Base-by-base conservation (phyloP, 2,888 invertebrate species). In the Mechanitis mazaeus region DNA sequence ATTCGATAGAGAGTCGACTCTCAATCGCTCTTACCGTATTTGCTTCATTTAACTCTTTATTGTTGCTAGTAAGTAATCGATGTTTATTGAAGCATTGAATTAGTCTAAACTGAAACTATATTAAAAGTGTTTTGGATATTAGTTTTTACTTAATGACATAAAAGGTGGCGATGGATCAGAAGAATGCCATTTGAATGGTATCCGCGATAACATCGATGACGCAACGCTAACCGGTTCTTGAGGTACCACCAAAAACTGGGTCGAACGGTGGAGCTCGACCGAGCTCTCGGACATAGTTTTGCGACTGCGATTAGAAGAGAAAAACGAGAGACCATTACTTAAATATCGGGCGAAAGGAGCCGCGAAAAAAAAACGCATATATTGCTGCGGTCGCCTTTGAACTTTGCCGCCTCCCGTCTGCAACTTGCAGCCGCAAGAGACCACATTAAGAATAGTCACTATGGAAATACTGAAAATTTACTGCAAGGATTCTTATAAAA, bases 261-360 rank as follows among this genome's bases (percentile, higher is more conserved):
- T 68, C 74, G 75, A 71, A 69, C 73, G 70, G 69, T 66, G 68
- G 71, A 71, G 73, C 73, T 74, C 70, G 72, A 67, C 67, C 68
- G 62, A 57, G 63, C 54, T 57, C 61, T 64, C 67, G 69, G 72
- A 73, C 75, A 74, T 76, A 76, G 80, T 75, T 77, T 67, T 74
- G 77, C 69, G 75, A 65, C 69, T 68, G 75, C 74, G 79, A 80
- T 80, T 81, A 81, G 76, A 75, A 69, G 69, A 67, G 71, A 84
- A 84, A 83, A 85, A 80, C 75, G 66, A 68, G 67, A 67, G 69
- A 55, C 80, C 78, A 83, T 83, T 81, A 83, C 81, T 64, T 76
- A 79, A 81, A 78, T 73, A 78, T 75, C 75, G 75, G 72, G 69
- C 78, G 78, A 81, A 79, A 81, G 78, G 76, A 74, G 74, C 78